Percentiles rank a stretch among this genome's conserved stretches.
Evolutionary conservation across 1,140 invertebrate genomes (phyloP).

Genomic region (Apis florea): DNA sequence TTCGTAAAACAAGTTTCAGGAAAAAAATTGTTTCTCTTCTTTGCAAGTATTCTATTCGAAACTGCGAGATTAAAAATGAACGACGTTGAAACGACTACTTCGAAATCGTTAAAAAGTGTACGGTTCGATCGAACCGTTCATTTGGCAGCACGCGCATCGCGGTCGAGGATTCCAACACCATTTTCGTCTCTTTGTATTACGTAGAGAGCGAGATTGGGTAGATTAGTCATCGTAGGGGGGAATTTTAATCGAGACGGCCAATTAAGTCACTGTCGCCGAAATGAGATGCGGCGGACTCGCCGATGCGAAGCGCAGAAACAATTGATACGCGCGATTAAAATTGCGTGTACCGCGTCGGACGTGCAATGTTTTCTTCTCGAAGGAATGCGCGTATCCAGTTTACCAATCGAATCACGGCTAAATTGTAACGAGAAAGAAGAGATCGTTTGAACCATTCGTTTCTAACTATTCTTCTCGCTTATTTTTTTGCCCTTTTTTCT

Average conservation of each 20-base stretch:
- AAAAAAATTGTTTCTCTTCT: too few relatives aligned
- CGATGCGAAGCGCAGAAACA: constrained; percentile 9
- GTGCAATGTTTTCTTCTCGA: not conserved
- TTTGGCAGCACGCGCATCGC: constrained; percentile 5
- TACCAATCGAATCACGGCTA: not conserved
- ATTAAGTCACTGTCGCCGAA: constrained; percentile 44
- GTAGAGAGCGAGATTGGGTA: constrained; percentile 33
- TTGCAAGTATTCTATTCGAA: too few relatives aligned
- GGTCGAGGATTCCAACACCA: constrained; percentile 44
- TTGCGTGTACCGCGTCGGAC: not conserved
- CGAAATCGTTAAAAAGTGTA: not conserved
- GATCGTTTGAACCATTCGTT: too few relatives aligned
- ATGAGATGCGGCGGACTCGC: constrained; percentile 3
- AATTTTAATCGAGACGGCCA: constrained; percentile 48
- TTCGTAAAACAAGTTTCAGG: too few relatives aligned
- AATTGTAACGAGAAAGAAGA: not conserved
- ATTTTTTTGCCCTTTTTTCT: too few relatives aligned
- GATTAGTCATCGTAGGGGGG: constrained; percentile 50
- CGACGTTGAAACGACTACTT: too few relatives aligned
- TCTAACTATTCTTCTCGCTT: too few relatives aligned
- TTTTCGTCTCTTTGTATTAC: constrained; percentile 40
- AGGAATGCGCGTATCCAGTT: too few relatives aligned
- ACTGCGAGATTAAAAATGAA: too few relatives aligned
- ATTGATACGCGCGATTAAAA: constrained; percentile 40
- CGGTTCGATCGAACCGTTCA: not conserved